Conservation (phyloP, 1,140 invertebrate genomes). For the Bombus waltoni region DNA sequence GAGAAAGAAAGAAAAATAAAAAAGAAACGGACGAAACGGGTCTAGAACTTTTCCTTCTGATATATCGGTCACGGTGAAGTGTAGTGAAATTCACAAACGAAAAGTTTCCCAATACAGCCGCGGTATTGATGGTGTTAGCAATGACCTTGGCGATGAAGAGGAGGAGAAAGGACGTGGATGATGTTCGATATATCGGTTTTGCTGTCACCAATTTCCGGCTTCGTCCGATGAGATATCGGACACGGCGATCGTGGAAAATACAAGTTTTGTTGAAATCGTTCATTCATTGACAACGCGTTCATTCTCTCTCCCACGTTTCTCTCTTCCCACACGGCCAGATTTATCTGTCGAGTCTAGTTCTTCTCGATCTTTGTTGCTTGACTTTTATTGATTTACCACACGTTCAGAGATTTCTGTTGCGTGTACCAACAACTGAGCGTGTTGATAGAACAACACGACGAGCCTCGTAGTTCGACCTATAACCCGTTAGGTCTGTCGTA, state of each 20-base stretch:
- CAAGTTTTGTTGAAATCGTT: neutral
- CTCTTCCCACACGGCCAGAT: neutral
- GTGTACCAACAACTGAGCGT: neutral
- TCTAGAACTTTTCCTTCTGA: neutral
- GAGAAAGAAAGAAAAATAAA: too few relatives aligned
- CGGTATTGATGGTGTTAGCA: constrained; percentile 20
- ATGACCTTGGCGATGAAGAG: constrained; percentile 53
- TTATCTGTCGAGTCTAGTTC: neutral
- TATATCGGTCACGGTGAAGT: neutral
- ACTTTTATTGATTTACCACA: neutral
- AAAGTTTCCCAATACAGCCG: neutral
- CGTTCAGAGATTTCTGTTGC: neutral
- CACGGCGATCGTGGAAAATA: constrained; percentile 7
- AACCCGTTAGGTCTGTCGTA: too few relatives aligned
- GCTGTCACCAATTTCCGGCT: constrained; percentile 59
- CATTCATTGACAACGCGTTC: constrained; percentile 14
- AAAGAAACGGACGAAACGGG: neutral
- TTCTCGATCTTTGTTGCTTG: constrained; percentile 7
- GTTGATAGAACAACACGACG: neutral
- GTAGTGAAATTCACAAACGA: neutral
- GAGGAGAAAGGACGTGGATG: constrained; percentile 16
- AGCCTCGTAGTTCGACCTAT: too few relatives aligned
- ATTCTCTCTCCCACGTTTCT: constrained; percentile 16
- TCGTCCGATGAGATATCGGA: constrained; percentile 43
- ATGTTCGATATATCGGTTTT: constrained; percentile 54